Evolutionary conservation across 2,888 invertebrate genomes (phyloP).

Genomic region (Hetaerina titia): DNA sequence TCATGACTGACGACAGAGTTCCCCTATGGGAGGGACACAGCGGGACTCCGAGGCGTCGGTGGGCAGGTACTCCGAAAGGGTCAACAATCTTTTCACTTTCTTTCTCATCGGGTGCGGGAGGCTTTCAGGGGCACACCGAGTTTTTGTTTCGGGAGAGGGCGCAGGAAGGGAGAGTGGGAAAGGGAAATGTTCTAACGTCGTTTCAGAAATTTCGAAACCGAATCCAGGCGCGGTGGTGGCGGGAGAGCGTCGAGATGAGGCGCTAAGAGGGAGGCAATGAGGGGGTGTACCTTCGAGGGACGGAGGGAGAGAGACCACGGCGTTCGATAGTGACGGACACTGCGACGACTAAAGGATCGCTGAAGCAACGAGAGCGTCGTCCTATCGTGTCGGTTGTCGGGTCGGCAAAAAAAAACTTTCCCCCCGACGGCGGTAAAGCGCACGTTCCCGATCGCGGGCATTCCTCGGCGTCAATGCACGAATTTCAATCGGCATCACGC

Average conservation of each 20-base stretch:
- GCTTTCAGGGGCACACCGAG: background rate
- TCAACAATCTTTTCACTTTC: background rate
- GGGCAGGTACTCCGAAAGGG: background rate
- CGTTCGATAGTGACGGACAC: background rate
- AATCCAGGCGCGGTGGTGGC: background rate
- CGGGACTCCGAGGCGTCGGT: background rate
- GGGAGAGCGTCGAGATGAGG: background rate
- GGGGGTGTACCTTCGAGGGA: background rate
- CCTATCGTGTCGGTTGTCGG: background rate
- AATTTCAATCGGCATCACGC: background rate
- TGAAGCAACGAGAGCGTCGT: slow-evolving; percentile 5
- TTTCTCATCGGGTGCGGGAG: no score
- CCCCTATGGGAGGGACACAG: background rate
- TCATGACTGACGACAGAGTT: background rate
- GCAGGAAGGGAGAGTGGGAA: background rate
- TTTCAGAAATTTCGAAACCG: background rate
- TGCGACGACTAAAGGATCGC: background rate
- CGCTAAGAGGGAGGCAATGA: background rate
- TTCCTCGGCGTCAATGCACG: background rate
- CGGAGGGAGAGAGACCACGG: background rate
- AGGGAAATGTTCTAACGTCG: background rate
- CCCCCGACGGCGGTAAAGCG: background rate
- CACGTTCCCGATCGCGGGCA: slow-evolving; percentile 15
- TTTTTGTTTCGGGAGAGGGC: background rate
- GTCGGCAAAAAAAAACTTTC: background rate